Base-by-base conservation (phyloP, 2,113 vertebrate species). In the Melospiza melodia region DNA sequence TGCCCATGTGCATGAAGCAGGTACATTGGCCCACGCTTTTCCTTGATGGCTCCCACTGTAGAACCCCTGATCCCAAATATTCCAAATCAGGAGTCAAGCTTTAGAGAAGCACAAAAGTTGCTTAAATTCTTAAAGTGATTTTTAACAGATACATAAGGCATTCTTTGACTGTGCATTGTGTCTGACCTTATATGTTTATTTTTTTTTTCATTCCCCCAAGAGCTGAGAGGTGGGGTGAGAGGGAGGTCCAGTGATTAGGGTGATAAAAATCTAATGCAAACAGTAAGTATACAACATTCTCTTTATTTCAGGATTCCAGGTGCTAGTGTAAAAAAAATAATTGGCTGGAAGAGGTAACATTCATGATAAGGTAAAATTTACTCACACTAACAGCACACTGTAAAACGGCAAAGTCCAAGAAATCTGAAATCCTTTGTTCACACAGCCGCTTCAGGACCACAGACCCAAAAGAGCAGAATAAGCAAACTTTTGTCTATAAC, bases 401-500 rank as follows among this genome's bases (percentile, higher is more conserved):
- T 59, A 62, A 33, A 86, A 58, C 23, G 13, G 3, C 13, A 58
- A 88, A 93, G 16, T 35, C 35, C 79, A 87, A 39, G 22, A 87
- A 96, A 87, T 11, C 20, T 83, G 46, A 80, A 88, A 90, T 55
- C 12, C 12, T 62, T 83, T 74, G 6, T 73, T 88, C 44, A 48
- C 6, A 2, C 10, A 61, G 30, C 2, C 0, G 1, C 17, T 67
- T 28, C 27, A 35, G 15, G 15, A 58, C 41, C 46, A 57, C 8
- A 80, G 33, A 73, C 15, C 8, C 74, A 52, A 43, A 66, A 83
- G 27, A 62, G 28, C 49, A 88, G 13, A 4, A 65, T 22, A 73
- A 66, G 46, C 54, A 87, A 90, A 94, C 68, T 86, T 96, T 48
- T 77, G 43, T 69, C 67, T 63, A 22, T 35, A 96, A 54, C 59